phyloP scores from a whole-genome alignment of 2,113 vertebrate species.

The Lanius collurio region DNA sequence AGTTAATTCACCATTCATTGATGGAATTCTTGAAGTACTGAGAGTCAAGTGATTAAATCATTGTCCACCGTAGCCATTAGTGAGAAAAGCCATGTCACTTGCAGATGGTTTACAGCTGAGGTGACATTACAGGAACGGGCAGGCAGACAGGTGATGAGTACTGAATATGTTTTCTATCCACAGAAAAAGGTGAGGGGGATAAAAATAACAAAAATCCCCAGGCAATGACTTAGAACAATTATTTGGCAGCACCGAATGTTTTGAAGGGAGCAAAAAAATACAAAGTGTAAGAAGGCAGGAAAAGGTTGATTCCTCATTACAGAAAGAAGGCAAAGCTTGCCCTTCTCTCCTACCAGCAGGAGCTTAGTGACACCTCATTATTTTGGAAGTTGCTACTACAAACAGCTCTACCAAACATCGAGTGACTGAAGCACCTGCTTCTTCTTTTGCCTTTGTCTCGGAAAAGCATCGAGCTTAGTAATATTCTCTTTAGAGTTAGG shows the following conservation, averaged over 20 bases:
- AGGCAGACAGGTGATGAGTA: not conserved
- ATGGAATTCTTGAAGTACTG: slow-evolving; percentile 20
- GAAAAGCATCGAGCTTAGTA: not conserved
- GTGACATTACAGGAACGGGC: not conserved
- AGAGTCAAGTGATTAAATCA: slow-evolving; percentile 50
- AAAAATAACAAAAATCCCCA: slow-evolving; percentile 5
- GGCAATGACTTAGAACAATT: slow-evolving; percentile 2
- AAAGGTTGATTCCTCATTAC: slow-evolving; percentile 16
- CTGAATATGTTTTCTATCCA: not conserved
- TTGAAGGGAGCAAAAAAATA: not conserved
- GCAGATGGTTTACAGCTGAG: slow-evolving; percentile 4
- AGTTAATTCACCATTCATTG: slow-evolving; percentile 14
- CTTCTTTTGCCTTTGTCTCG: slow-evolving; percentile 1
- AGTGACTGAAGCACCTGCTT: slow-evolving; percentile 5
- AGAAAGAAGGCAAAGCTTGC: slow-evolving; percentile 4
- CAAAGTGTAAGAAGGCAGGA: not conserved
- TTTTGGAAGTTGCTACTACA: slow-evolving; percentile 37
- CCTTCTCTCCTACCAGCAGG: not conserved
- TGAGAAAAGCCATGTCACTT: not conserved
- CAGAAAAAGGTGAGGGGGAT: not conserved
- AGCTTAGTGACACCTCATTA: slow-evolving; percentile 40
- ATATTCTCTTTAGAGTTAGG: not conserved
- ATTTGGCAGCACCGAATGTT: not conserved
- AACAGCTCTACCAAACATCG: not conserved
- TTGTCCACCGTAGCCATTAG: slow-evolving; percentile 7